These are phyloP conservation scores for Leptopilina myrica DNA, from an alignment of 2,888 invertebrate species.

Conservation along the genomic window DNA sequence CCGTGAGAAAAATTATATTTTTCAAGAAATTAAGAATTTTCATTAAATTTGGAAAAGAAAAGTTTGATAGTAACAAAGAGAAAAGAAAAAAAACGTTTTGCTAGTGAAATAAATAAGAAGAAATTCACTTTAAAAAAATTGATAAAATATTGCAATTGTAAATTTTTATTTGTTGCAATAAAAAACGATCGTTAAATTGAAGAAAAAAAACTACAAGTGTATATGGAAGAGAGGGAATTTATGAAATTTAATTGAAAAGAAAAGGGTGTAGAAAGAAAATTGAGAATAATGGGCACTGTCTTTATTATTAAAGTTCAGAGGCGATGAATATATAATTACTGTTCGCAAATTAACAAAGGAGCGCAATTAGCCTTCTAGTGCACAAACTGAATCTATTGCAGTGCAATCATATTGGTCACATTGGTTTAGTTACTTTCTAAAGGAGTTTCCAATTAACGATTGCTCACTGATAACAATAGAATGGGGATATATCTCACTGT, in stretches of 20 bases:
- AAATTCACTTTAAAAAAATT: no score
- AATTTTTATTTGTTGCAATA: no score
- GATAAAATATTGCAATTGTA: no score
- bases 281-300: constrained; percentile 36
- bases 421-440: constrained; percentile 46
- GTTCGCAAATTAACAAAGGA: constrained; percentile 55
- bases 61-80: no score
- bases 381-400: constrained; percentile 50
- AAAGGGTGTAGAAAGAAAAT: constrained; percentile 38
- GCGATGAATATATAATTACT: constrained; percentile 51
- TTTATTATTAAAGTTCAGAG: constrained; percentile 46
- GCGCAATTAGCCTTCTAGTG: constrained; percentile 55
- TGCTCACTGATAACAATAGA: constrained; percentile 38
- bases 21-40: no score
- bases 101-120: no score
- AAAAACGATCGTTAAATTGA: no score
- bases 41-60: no score
- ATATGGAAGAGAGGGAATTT: not conserved
- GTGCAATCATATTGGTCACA: constrained; percentile 52
- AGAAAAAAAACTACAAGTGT: not conserved
- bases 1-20: no score
- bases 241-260: not conserved
- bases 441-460: constrained; percentile 54
- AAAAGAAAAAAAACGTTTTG: no score
- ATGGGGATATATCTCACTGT: not conserved